Percentiles rank a stretch among this genome's conserved stretches.
Evolutionary conservation across 2,113 vertebrate genomes (phyloP).

Genomic region (Hypocryptadius cinnamomeus): DNA sequence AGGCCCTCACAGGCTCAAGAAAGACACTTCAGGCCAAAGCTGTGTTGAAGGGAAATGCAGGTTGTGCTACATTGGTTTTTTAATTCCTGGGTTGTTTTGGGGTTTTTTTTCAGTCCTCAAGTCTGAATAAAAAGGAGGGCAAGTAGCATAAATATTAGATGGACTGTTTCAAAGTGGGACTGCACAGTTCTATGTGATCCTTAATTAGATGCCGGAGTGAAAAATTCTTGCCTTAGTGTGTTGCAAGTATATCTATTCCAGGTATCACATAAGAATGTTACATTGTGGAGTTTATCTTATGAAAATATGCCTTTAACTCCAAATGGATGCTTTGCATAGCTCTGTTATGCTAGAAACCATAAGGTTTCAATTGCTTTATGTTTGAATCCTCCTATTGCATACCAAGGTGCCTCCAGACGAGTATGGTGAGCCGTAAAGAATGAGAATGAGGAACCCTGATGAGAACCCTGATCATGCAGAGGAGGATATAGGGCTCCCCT

Average conservation of each 20-base stretch:
- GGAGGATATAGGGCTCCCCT: background rate
- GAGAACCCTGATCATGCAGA: background rate
- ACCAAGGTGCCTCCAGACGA: background rate
- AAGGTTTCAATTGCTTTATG: background rate
- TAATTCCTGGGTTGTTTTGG: background rate
- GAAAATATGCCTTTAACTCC: background rate
- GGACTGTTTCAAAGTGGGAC: background rate
- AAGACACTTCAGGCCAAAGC: background rate
- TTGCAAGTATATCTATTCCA: background rate
- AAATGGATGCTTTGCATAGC: background rate
- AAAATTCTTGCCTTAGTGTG: background rate
- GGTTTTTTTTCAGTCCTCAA: background rate
- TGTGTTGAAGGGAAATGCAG: background rate
- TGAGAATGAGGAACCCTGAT: background rate
- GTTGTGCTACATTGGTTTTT: background rate
- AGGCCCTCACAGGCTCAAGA: rapidly evolving
- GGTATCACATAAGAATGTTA: background rate
- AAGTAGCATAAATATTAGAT: background rate
- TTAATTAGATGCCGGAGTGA: background rate
- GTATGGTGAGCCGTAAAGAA: background rate
- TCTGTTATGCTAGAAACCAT: background rate
- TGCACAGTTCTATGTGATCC: background rate
- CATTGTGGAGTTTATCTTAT: background rate
- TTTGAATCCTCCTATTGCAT: background rate
- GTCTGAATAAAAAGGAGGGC: background rate